A percentile compares a stretch with the other conserved stretches of the same genome.
phyloP scores from a whole-genome alignment of 2,888 invertebrate genomes.

The Cerastis leucographa region DNA sequence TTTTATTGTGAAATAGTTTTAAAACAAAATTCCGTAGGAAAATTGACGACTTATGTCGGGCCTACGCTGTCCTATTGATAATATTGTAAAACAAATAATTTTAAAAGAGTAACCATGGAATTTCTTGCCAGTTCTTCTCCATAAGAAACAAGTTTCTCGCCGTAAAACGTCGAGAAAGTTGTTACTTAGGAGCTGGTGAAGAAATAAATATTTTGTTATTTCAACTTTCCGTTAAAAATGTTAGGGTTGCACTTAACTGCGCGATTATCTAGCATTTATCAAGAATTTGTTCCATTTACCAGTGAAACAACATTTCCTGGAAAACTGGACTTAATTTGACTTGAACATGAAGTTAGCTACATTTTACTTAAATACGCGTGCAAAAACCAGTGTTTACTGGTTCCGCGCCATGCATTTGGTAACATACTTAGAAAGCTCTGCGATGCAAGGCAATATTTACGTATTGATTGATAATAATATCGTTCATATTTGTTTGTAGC shows the following conservation, averaged over 20 bases:
- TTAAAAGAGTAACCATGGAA: no score
- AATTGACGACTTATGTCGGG: no score
- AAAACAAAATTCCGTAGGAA: not conserved
- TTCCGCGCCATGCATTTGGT: not conserved
- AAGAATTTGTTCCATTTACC: not conserved
- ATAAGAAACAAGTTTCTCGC: no score
- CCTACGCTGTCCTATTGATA: no score
- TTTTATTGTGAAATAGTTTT: not conserved
- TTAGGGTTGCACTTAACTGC: not conserved
- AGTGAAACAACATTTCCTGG: not conserved
- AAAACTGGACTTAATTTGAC: not conserved
- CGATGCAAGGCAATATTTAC: not conserved
- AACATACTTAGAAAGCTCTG: not conserved
- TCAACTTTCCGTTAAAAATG: not conserved
- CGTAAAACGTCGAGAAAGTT: no score
- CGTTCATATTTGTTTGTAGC: not conserved
- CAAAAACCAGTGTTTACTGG: not conserved
- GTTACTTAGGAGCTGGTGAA: no score
- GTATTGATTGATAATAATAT: not conserved
- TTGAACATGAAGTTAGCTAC: no score
- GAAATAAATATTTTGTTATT: no score
- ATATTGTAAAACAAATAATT: no score
- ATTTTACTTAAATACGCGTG: no score
- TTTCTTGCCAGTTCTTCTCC: no score
- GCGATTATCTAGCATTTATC: not conserved